Base-by-base conservation (phyloP, 2,797 vertebrate species). In the Cebuella pygmaea region DNA sequence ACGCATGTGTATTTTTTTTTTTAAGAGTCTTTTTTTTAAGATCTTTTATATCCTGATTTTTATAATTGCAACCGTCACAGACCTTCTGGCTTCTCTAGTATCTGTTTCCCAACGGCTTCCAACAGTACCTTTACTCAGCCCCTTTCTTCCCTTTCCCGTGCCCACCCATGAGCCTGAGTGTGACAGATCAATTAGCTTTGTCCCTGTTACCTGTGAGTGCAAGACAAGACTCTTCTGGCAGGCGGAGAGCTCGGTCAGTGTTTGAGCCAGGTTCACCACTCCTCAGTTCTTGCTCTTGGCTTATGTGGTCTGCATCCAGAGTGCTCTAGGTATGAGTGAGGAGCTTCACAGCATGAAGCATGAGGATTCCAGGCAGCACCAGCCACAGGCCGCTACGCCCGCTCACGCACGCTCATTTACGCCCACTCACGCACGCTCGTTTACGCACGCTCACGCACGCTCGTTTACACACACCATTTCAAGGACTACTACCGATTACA, bases 341-440 rank as follows among this genome's bases (percentile, higher is more conserved):
- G 22, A 99, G 98, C 72, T 88, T 97, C 99, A 99, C 99, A 3
- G 99, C 98, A 89, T 99, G 99, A 64, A 99, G 72, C 59, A 99
- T 98, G 3, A 99, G 99, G 46, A 89, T 2, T 75, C 98, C 96
- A 0, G 99, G 99, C 20, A 99, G 98, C 79, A 99, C 33, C 5
- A 99, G 95, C 99, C 99, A 99, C 81, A 99, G 92, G 1, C 20
- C 7, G 2, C 8, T 55, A 55, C 20, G 2, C 50, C 7, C 50
- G 19, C 50, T 4, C 48, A 50, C 48, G 48, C 14, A 52, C 19
- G 5, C 15, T 52, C 8, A 8, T 30, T 61, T 30, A 30, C 59
- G 27, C 13, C 1, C 7, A 7, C 44, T 3, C 46, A 48, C 48
- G 48, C 14, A 52, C 17, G 5, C 15, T 50, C 8, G 55, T 61